phyloP scores from a whole-genome alignment of 2,113 vertebrate genomes.

The Ploceus nigricollis region DNA sequence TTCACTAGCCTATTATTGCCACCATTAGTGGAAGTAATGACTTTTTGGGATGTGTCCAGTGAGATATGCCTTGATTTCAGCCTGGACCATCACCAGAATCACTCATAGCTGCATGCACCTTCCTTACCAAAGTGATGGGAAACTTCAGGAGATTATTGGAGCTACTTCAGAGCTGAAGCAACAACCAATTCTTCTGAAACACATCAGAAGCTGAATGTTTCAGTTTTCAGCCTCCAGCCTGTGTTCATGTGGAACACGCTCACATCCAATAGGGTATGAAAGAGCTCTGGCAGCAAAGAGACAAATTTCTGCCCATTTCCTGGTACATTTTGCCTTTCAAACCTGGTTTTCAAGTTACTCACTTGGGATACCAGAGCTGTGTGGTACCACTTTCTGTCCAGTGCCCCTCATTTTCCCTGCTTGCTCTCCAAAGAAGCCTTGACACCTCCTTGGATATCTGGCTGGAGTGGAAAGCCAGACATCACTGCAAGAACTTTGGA shows the following conservation, averaged over 20 bases:
- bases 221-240: background rate
- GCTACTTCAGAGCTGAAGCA: background rate
- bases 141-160: background rate
- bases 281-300: background rate
- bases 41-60: background rate
- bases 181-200: background rate
- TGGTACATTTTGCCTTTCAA: background rate
- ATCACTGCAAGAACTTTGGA: background rate
- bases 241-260: background rate
- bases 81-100: background rate
- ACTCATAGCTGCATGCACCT: background rate
- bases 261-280: background rate
- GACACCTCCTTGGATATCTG: background rate
- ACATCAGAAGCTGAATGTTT: background rate
- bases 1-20: background rate
- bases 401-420: background rate
- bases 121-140: background rate
- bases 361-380: background rate
- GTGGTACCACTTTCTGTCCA: background rate
- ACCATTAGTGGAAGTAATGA: background rate
- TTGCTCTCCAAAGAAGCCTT: background rate
- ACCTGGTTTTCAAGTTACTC: background rate
- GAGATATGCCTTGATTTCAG: background rate
- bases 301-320: background rate
- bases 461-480: background rate